Conservation (phyloP, 1,140 invertebrate species). For the Drosophila pruinosa region DNA sequence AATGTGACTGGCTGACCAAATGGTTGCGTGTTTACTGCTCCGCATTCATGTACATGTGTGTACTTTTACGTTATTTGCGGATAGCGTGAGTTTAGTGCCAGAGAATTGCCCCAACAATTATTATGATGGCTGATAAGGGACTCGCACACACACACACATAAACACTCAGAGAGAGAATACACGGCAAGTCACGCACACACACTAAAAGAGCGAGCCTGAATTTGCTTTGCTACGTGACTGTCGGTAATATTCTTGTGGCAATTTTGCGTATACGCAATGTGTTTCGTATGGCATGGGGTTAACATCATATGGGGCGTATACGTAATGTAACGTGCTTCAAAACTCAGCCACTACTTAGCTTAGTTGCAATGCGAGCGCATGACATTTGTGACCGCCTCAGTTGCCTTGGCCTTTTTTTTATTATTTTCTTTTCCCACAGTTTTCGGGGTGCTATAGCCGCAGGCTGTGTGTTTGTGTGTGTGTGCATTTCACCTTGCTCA, state of each 20-base stretch:
- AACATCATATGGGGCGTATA: slow-evolving; percentile 31
- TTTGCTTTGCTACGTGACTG: slow-evolving; percentile 70
- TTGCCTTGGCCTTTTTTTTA: slow-evolving; percentile 37
- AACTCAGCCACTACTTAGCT: slow-evolving; percentile 29
- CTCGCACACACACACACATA: slow-evolving; percentile 14
- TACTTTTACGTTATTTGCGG: slow-evolving; percentile 15
- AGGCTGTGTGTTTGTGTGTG: not conserved
- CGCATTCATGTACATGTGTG: not conserved
- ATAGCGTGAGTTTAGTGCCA: slow-evolving; percentile 49
- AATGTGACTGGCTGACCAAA: slow-evolving; percentile 35
- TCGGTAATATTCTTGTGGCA: slow-evolving; percentile 59
- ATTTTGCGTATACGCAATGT: slow-evolving; percentile 19
- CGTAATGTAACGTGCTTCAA: slow-evolving; percentile 40
- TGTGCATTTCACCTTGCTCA: slow-evolving; percentile 26
- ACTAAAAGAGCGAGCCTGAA: slow-evolving; percentile 43
- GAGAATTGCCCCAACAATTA: slow-evolving; percentile 71
- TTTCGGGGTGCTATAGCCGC: not conserved
- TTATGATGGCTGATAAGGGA: slow-evolving; percentile 69
- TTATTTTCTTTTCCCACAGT: not conserved
- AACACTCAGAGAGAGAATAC: not conserved
- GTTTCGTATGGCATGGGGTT: slow-evolving; percentile 11
- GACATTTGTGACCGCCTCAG: slow-evolving; percentile 38
- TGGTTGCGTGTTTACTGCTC: slow-evolving; percentile 26
- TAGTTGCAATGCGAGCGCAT: slow-evolving; percentile 38
- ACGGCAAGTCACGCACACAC: slow-evolving; percentile 41